Evolutionary conservation across 1,140 invertebrate genomes (phyloP), one percentile per base, ranked within the genome.

Genomic region (Arion vulgaris): DNA sequence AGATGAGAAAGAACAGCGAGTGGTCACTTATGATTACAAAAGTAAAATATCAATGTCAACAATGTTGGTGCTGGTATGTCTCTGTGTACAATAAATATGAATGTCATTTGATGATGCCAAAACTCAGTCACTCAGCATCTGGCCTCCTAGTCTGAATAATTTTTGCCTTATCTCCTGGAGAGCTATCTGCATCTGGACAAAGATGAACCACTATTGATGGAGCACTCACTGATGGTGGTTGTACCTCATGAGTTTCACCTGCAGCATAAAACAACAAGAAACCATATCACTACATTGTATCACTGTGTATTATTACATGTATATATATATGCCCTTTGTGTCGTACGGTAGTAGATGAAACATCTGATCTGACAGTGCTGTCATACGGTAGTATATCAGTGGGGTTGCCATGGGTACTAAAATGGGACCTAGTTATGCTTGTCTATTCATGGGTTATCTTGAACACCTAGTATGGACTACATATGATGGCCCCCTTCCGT

Each of bases 181-280:
- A 66, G 28, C 66, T 66, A 69, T 28, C 71, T 0, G 41, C 39
- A 73, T 81, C 80, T 38, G 73, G 69, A 81, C 80, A 81, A 1
- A 81, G 49, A 49, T 81, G 80, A 23, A 81, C 80, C 9, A 81
- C 80, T 36, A 81, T 81, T 32, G 80, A 39, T 1, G 80, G 80
- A 57, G 80, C 68, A 1, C 28, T 51, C 45, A 53, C 45, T 51
- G 80, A 41, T 38, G 69, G 34, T 0, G 80, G 69, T 17, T 81
- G 80, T 2, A 81, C 49, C 39, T 81, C 80, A 62, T 81, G 80
- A 26, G 49, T 74, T 45, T 81, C 71, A 57, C 80, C 80, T 81
- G 23, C 5, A 69, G 32, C 7, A 9, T 38, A 68, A 38, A n/a
- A n/a, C n/a, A n/a, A n/a, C n/a, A 51, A 11, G 32, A 34, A 71